A percentile compares a stretch with the other conserved stretches of the same genome.
phyloP scores from a whole-genome alignment of 92 coral and sea anemone genomes.

The Parazoanthus swiftii region DNA sequence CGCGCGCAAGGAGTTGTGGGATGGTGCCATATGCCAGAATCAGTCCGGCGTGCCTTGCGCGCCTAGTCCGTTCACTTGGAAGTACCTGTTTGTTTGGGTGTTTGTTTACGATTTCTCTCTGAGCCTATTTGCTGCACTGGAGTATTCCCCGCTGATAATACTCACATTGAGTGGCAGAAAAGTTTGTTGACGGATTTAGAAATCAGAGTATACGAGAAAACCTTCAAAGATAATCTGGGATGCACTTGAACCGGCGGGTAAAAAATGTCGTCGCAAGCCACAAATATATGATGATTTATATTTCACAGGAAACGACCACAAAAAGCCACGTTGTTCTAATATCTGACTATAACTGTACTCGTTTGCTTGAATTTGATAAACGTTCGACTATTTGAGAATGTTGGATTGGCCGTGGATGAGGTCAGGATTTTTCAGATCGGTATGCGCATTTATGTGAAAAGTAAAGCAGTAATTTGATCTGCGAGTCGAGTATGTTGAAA shows the following conservation, averaged over 20 bases:
- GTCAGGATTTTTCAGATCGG: not conserved
- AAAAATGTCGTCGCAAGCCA: not conserved
- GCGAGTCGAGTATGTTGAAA: not conserved
- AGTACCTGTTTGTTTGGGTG: conserved; percentile 15
- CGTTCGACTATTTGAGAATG: not conserved
- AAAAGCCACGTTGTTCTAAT: not conserved
- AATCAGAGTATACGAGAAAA: not conserved
- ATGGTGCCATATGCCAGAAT: no score
- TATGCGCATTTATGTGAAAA: not conserved
- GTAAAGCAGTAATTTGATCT: not conserved
- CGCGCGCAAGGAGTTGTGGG: no score
- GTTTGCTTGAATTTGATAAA: not conserved
- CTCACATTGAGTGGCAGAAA: not conserved
- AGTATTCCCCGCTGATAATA: not conserved
- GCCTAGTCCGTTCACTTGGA: not conserved
- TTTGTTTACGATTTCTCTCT: not conserved
- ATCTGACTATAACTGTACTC: not conserved
- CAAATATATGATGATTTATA: not conserved
- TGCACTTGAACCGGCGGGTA: not conserved
- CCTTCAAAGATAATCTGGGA: not conserved
- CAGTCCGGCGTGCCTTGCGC: no score
- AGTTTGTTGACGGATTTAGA: not conserved
- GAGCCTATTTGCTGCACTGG: not conserved
- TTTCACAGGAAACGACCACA: conserved; percentile 20
- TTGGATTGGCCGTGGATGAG: not conserved